A percentile compares a stretch with the other conserved stretches of the same genome.
These are phyloP conservation scores for Trachythela sp. DNA, from an alignment of 64 coral and sea anemone genomes.

Conservation along the genomic window DNA sequence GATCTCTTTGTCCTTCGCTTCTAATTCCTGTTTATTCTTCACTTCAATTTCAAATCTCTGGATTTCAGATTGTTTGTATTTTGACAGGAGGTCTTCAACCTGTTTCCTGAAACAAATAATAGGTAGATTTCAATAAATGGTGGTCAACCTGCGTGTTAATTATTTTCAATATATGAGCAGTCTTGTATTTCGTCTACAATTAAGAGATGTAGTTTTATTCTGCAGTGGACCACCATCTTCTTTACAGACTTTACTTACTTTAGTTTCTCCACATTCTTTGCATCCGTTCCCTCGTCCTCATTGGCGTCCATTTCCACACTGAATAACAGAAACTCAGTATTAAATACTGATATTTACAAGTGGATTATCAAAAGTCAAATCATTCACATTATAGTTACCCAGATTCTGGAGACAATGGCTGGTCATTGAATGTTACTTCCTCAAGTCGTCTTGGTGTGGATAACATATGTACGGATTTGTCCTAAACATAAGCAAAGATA, in stretches of 20 bases:
- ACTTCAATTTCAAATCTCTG: slow-evolving; percentile 71
- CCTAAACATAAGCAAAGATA: background rate
- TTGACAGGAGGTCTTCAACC: slow-evolving; percentile 63
- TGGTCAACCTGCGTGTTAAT: no score
- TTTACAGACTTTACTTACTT: no score
- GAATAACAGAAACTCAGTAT: background rate
- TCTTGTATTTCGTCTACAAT: no score
- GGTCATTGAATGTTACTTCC: background rate
- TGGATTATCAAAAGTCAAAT: background rate
- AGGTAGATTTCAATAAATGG: background rate
- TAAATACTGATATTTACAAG: background rate
- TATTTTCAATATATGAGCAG: no score
- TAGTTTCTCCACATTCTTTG: slow-evolving; percentile 43
- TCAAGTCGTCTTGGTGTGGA: background rate
- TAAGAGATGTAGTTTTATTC: no score
- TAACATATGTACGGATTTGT: background rate
- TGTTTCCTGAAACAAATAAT: slow-evolving; percentile 52
- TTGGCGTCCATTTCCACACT: slow-evolving; percentile 63
- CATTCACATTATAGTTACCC: background rate
- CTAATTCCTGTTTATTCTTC: slow-evolving; percentile 65
- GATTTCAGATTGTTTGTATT: slow-evolving; percentile 83
- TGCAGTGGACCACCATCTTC: no score
- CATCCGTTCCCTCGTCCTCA: slow-evolving; percentile 44
- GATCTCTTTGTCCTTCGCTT: slow-evolving; percentile 77
- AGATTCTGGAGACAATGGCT: background rate